A percentile compares a stretch with the other conserved stretches of the same genome.
Evolutionary conservation across 1,140 invertebrate genomes (phyloP).

Genomic region (Gonioctena quinquepunctata): DNA sequence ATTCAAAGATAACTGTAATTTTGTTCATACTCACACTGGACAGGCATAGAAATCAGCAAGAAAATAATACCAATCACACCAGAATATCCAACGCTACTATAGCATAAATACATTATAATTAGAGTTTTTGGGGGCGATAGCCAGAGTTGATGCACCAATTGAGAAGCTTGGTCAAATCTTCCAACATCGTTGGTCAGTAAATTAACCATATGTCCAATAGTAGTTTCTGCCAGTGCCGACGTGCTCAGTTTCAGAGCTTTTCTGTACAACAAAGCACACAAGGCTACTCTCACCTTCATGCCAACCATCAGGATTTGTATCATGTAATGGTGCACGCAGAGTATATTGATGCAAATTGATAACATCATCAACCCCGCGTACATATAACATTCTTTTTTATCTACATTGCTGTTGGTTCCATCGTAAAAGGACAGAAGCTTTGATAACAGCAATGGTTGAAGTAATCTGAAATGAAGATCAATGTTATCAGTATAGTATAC

Average conservation of each 20-base stretch:
- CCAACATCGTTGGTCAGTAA: constrained; percentile 82
- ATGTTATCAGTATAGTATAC: too few species aligned
- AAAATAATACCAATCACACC: constrained; percentile 77
- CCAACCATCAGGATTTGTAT: constrained; percentile 75
- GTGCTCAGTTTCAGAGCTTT: constrained; percentile 75
- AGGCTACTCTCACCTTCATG: constrained; percentile 80
- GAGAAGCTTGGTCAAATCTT: constrained; percentile 68
- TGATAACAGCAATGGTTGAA: constrained; percentile 50
- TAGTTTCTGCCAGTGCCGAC: constrained; percentile 74
- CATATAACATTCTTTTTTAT: constrained; percentile 63
- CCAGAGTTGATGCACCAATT: constrained; percentile 70
- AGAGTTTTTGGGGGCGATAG: constrained; percentile 77
- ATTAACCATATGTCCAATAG: constrained; percentile 84
- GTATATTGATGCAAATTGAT: constrained; percentile 64
- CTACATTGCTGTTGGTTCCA: constrained; percentile 8
- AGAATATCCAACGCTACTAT: constrained; percentile 69
- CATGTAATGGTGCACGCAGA: constrained; percentile 79
- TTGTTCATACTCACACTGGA: constrained; percentile 72
- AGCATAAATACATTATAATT: constrained; percentile 76
- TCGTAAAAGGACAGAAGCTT: constrained; percentile 29
- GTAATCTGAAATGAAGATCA: constrained; percentile 12
- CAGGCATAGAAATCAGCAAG: constrained; percentile 80
- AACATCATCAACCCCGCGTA: constrained; percentile 73
- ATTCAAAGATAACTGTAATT: too few species aligned
- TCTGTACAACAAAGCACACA: constrained; percentile 80